These are phyloP conservation scores for Pelobates cultripes DNA, from an alignment of 2,797 vertebrate genomes.

Conservation along the genomic window DNA sequence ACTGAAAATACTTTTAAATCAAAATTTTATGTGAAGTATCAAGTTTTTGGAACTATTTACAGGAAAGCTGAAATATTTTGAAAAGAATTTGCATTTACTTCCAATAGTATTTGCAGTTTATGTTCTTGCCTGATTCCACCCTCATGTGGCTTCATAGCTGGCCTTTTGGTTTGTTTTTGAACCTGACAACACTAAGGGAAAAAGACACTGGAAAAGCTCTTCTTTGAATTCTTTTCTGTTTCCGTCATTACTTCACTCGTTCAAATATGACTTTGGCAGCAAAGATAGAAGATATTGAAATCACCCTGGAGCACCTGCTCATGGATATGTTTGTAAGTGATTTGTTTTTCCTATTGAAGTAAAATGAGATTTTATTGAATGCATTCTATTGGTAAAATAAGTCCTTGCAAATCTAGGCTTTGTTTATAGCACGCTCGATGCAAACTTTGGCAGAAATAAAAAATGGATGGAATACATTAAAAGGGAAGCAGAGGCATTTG, in stretches of 20 bases:
- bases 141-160: neutral
- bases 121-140: neutral
- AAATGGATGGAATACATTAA: too few species aligned
- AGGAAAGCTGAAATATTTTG: neutral
- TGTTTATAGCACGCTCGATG: too few species aligned
- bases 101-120: neutral
- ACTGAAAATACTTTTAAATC: conserved; percentile 1
- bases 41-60: neutral
- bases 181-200: neutral
- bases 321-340: conserved; percentile 98
- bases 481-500: too few species aligned
- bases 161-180: neutral
- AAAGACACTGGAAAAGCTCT: conserved; percentile 2
- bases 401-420: too few species aligned
- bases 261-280: conserved; percentile 86
- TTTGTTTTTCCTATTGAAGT: conserved; percentile 33
- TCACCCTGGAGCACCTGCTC: conserved; percentile 92
- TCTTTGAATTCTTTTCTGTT: neutral
- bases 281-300: conserved; percentile 90
- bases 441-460: too few species aligned
- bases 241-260: conserved; percentile 37
- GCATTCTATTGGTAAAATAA: too few species aligned
- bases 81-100: neutral
- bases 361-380: too few species aligned
- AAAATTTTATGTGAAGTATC: neutral